Evolutionary conservation across 2,888 invertebrate species (phyloP), one percentile per base, ranked within the genome.

Genomic region (Lobophora halterata): DNA sequence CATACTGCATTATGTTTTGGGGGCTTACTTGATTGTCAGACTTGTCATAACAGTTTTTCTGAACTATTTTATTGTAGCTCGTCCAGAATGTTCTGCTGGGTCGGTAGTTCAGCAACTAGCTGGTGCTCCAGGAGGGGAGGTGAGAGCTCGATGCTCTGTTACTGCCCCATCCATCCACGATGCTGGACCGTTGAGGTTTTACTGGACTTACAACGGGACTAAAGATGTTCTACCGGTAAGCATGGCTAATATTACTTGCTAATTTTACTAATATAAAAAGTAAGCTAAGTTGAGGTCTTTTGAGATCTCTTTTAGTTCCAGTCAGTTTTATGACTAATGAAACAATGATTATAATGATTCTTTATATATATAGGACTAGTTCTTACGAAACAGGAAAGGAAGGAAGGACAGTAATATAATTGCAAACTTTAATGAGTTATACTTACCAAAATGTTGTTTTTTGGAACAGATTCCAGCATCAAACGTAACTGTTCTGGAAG

Each of bases 161-260:
- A 92, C 94, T 47, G 93, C 96, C 0, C 92, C 94, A 25, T 93
- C 95, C 0, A 88, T 90, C 8, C 91, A 91, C 33, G 85, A 83
- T 10, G 82, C 83, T 0, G 90, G 89, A 0, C 89, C 90, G 0
- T 80, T 93, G 18, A 89, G 92, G 57, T 95, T 95, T 73, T 94
- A 93, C 54, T 95, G 95, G 95, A 95, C 95, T 5, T 95, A 93
- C 71, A 95, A 95, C 71, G 93, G 93, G 13, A 93, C 93, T 16
- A 90, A 90, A 49, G 93, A 93, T 67, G 94, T 95, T 31, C 86
- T 93, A 41, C 93, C 94, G 41, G 92, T 95, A 67, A 76, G 24
- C 2, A 24, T 17, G 3, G 3, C 5, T 11, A 11, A 23, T 1
- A 10, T 11, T 5, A n/a, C 3, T 11, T 10, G 10, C 3, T 9